Base-by-base conservation (phyloP, 1,140 invertebrate genomes). In the Aricia agestis region DNA sequence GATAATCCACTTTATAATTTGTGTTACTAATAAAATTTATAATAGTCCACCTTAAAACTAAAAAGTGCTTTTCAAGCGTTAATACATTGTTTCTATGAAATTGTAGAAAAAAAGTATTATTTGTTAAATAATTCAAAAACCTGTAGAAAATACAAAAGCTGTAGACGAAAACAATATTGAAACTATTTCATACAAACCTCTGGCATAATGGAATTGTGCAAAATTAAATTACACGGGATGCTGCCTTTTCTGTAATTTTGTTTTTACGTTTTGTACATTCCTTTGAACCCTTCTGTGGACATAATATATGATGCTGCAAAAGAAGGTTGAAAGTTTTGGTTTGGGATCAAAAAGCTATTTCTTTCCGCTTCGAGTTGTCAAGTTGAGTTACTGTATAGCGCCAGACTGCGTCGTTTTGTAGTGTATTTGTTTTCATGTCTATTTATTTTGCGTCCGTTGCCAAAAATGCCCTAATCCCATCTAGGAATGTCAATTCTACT, bases 301-400 rank as follows among this genome's bases (percentile, higher is more conserved):
- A 63, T 63, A 52, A 52, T 52, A 19, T 63, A 25, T 63, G 19
- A 63, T 13, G 17, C 59, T 63, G 59, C 18, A 63, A 63, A 18
- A 25, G 19, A 25, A 63, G 59, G 59, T 63, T 63, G 59, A 63
- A 82, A 82, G 59, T 80, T 82, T 79, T 71, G 74, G 71, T 72
- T 72, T 69, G 74, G 82, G 82, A 84, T 85, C 59, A 81, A 82
- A 83, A 82, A 81, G 76, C 84, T 72, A 81, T 82, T 81, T 76
- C 74, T 78, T 66, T 73, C 67, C 69, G 76, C 78, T 81, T 80
- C 75, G 78, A 80, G 77, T 79, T 81, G 82, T 86, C 82, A 83
- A 74, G 70, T 69, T 75, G 76, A 82, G 77, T 84, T 86, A 83
- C 82, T 74, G 75, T 74, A 70, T 66, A 57, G 19, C 17, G 11